Conservation (phyloP, 1,140 invertebrate species). For the Lasioglossum albipes region DNA sequence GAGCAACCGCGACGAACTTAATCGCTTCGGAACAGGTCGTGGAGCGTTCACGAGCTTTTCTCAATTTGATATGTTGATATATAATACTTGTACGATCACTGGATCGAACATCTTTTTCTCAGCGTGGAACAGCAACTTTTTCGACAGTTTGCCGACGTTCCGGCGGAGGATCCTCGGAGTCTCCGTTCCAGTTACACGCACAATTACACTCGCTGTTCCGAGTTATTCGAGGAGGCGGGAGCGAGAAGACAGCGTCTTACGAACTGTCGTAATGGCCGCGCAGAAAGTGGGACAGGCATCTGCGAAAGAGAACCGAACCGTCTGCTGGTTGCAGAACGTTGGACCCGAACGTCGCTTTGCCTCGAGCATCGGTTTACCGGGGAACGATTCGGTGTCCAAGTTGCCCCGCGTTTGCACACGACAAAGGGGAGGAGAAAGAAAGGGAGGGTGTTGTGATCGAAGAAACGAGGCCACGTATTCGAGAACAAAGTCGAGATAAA, state of each 20-base stretch:
- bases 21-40: background rate
- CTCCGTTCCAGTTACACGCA: background rate
- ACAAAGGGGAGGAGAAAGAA: background rate
- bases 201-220: background rate
- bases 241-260: too few relatives aligned
- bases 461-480: background rate
- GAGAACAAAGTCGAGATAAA: background rate
- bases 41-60: background rate
- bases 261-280: background rate
- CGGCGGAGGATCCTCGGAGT: background rate
- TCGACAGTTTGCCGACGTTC: background rate
- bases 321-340: too few relatives aligned
- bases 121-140: background rate
- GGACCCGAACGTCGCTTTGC: background rate
- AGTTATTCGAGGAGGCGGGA: too few relatives aligned
- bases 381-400: background rate
- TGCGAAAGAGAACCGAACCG: background rate
- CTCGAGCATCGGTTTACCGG: background rate
- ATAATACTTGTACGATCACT: too few relatives aligned
- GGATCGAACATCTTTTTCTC: too few relatives aligned
- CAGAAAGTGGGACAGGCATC: conserved; percentile 7
- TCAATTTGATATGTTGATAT: too few relatives aligned
- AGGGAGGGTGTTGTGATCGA: background rate
- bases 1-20: background rate
- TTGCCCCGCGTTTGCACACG: background rate